Conservation (phyloP, 1,140 invertebrate species). For the Homalodisca vitripennis region DNA sequence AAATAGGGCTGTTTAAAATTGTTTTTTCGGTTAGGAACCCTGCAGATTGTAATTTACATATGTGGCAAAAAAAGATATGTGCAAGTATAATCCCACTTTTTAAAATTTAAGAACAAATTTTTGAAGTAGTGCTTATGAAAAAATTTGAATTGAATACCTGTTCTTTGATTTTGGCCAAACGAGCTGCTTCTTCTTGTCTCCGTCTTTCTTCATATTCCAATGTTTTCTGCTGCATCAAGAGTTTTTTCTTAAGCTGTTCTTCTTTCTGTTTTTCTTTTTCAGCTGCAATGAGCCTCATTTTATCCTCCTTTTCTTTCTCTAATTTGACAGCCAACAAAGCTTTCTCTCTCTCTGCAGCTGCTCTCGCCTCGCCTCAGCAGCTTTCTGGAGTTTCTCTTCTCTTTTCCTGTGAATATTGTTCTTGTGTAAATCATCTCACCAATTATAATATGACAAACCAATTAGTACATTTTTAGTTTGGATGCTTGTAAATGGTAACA, state of each 20-base stretch:
- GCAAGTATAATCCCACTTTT: too few species aligned
- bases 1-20: too few species aligned
- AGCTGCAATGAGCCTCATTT: constrained; percentile 18
- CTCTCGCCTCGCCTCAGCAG: constrained; percentile 14
- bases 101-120: too few species aligned
- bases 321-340: constrained; percentile 1
- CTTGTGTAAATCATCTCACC: too few species aligned
- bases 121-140: too few species aligned
- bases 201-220: constrained; percentile 26
- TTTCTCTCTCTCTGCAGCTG: constrained; percentile 31
- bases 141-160: background rate
- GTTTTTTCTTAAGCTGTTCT: constrained; percentile 17
- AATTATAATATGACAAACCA: too few species aligned
- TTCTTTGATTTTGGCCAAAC: constrained; percentile 21
- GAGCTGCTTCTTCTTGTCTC: constrained; percentile 29
- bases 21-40: too few species aligned
- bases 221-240: constrained; percentile 14
- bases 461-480: background rate
- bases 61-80: too few species aligned
- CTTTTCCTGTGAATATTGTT: constrained; percentile 22
- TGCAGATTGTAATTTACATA: too few species aligned
- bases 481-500: background rate
- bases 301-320: constrained; percentile 24
- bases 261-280: constrained; percentile 29
- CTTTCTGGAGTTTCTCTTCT: constrained; percentile 29